Conservation (phyloP, 2,797 vertebrate species). For the Esox masquinongy region DNA sequence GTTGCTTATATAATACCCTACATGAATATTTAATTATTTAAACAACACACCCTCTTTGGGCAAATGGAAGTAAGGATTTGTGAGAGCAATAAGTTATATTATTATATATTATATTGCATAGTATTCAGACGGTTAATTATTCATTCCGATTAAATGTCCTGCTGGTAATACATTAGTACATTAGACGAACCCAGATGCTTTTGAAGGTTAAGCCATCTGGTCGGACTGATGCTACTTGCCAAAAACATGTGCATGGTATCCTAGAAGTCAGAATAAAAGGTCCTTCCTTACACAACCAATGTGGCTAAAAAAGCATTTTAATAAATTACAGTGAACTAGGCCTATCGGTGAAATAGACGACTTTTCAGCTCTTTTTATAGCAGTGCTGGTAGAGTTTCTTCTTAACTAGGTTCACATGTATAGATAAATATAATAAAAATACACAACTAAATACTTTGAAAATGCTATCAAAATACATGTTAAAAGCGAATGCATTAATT, state of each 20-base stretch:
- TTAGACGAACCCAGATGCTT: conserved; percentile 15
- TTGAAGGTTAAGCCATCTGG: conserved; percentile 29
- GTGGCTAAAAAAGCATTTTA: background rate
- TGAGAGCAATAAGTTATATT: background rate
- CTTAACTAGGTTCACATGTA: background rate
- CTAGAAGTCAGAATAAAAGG: background rate
- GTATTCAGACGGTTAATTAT: background rate
- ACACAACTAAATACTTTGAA: background rate
- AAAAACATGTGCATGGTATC: background rate
- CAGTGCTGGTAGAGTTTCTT: background rate
- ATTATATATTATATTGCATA: background rate
- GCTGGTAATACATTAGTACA: conserved; percentile 20
- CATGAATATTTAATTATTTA: background rate
- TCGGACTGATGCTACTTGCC: conserved; percentile 18
- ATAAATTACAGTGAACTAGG: background rate
- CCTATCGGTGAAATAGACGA: background rate
- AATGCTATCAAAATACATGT: background rate
- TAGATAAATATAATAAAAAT: background rate
- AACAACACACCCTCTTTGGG: background rate
- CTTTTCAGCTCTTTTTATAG: background rate
- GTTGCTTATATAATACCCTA: conserved; percentile 38
- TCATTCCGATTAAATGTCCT: conserved; percentile 17
- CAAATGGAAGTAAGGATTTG: background rate
- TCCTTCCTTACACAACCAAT: background rate
- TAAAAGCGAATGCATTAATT: too few species aligned